These are phyloP conservation scores for Pycnomerus fuliginosus DNA, from an alignment of 2,888 invertebrate species.

Conservation along the genomic window DNA sequence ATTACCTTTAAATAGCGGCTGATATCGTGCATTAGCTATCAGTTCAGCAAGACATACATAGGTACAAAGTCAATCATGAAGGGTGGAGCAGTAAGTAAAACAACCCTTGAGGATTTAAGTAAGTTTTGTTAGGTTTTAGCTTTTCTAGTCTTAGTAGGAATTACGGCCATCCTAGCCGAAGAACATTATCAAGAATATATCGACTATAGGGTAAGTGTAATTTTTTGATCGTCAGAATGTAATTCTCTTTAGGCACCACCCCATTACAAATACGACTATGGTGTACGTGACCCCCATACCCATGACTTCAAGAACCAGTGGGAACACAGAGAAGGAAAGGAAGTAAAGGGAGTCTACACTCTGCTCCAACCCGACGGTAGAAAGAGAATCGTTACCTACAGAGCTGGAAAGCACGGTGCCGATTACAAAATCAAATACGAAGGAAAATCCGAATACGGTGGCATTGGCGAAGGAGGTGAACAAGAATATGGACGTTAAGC, in stretches of 20 bases:
- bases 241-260: conserved; percentile 39
- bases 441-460: conserved; percentile 35
- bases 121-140: conserved; percentile 31
- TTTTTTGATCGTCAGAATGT: conserved; percentile 2
- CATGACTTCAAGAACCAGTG: conserved; percentile 48
- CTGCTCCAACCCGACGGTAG: conserved; percentile 47
- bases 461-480: conserved; percentile 28
- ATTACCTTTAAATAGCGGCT: conserved; percentile 34
- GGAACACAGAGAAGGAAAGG: conserved; percentile 44
- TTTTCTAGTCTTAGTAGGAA: conserved; percentile 33
- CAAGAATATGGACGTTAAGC: conserved; percentile 4
- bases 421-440: conserved; percentile 45
- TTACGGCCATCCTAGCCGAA: conserved; percentile 22
- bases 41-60: conserved; percentile 32
- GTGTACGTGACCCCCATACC: conserved; percentile 45
- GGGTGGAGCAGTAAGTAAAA: conserved; percentile 38
- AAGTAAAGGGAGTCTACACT: conserved; percentile 44
- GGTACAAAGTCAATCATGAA: conserved; percentile 34
- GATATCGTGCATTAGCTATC: conserved; percentile 20
- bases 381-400: conserved; percentile 46
- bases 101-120: background rate
- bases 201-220: conserved; percentile 40
- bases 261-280: conserved; percentile 46
- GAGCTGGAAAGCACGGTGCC: conserved; percentile 46
- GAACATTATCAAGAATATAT: conserved; percentile 42